A percentile compares a stretch with the other conserved stretches of the same genome.
phyloP scores from a whole-genome alignment of 2,888 invertebrate species.

The Notodonta dromedarius region DNA sequence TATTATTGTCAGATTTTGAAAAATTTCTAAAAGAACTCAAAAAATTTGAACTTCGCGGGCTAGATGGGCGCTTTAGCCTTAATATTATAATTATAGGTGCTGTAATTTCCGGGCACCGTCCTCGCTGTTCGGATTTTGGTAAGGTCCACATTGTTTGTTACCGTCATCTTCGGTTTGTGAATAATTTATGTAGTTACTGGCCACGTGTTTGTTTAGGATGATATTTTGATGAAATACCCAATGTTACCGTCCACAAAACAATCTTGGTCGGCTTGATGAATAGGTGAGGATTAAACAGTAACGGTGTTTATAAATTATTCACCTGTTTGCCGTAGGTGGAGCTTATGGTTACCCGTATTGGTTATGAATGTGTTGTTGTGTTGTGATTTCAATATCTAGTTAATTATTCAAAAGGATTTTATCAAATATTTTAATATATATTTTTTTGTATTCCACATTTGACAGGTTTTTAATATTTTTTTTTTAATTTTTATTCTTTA shows the following conservation, averaged over 20 bases:
- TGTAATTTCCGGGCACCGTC: too few relatives aligned
- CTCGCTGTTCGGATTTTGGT: conserved; percentile 36
- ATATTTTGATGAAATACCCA: conserved; percentile 64
- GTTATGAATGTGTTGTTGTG: conserved; percentile 8
- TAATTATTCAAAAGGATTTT: neutral
- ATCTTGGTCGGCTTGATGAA: conserved; percentile 62
- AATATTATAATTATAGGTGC: too few relatives aligned
- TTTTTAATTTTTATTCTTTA: too few relatives aligned
- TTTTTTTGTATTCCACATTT: too few relatives aligned
- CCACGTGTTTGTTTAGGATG: conserved; percentile 71
- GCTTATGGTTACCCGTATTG: conserved; percentile 20
- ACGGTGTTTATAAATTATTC: conserved; percentile 46
- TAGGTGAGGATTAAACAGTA: conserved; percentile 39
- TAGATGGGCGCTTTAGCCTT: too few relatives aligned
- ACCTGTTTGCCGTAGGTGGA: conserved; percentile 17
- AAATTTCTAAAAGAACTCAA: too few relatives aligned
- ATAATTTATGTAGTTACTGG: conserved; percentile 67
- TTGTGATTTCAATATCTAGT: neutral
- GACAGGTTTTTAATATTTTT: too few relatives aligned
- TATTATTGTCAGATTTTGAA: too few relatives aligned
- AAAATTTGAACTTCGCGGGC: too few relatives aligned
- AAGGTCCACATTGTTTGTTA: conserved; percentile 49
- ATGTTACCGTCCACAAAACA: conserved; percentile 42
- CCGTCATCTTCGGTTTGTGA: conserved; percentile 57
- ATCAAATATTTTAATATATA: too few relatives aligned